Evolutionary conservation across 2,888 invertebrate genomes (phyloP), one percentile per base, ranked within the genome.

Genomic region (Eupithecia pulchellata): DNA sequence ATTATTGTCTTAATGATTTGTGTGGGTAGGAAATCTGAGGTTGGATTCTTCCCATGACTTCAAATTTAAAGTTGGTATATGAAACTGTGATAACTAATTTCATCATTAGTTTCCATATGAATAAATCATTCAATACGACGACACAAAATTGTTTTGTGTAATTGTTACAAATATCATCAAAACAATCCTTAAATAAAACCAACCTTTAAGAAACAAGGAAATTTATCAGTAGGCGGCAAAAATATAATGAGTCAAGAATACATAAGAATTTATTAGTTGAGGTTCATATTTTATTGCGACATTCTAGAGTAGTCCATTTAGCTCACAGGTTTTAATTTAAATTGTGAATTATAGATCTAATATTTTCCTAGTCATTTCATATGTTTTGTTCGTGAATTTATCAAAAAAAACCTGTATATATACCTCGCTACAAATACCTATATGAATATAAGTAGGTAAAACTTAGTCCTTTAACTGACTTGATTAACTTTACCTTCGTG

Each of bases 1-100:
- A 78, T 81, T 78, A 78, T 77, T 61, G 61, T 61, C 34, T 61
- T 34, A 34, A 34, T 32, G 55, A 47, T 52, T 52, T 17, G 32
- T 17, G 32, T 64, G 55, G 30, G 42, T 47, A 30, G 14, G 30
- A n/a, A 60, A 30, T 60, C 4, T 20, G 34, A 32, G 60, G 32
- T 34, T 20, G 61, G 61, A 4, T 61, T 11, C 5, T 61, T 61
- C 34, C 61, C 25, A 36, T 17, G 61, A 6, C 25, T 34, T 61
- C 9, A 32, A 57, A 25, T 25, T 4, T 13, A 52, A 11, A 20
- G 47, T 47, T 9, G 3, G 20, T 11, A 20, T 25, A 52, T 25
- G 25, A 52, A 52, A 1, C 8, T 13, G 4, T 52, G 5, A 25
- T 13, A 25, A 2, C 20, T 11, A 4, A 57, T 57, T 29, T 57